A percentile compares a stretch with the other conserved stretches of the same genome.
Conservation (phyloP, 2,113 vertebrate genomes). For the Emydocephalus ijimae region DNA sequence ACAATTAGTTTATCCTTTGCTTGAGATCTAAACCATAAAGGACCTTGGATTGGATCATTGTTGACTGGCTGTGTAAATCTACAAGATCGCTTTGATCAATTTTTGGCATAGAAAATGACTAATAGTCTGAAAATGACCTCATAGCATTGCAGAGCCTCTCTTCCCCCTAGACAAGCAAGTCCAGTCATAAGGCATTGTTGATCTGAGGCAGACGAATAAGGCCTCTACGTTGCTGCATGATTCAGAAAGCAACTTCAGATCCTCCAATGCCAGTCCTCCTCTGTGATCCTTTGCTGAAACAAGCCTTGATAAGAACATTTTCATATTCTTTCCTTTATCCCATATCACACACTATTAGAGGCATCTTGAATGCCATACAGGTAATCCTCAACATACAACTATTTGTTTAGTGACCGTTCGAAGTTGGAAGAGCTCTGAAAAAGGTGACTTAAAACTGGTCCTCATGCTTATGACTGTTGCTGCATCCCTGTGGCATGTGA, state of each 20-base stretch:
- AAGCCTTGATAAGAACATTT: not conserved
- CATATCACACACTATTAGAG: not conserved
- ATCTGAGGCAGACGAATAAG: constrained; percentile 36
- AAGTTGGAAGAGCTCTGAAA: not conserved
- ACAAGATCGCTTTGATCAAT: constrained; percentile 46
- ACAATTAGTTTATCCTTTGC: constrained; percentile 54
- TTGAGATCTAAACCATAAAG: constrained; percentile 60
- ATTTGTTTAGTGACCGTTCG: not conserved
- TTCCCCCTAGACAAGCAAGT: constrained; percentile 17
- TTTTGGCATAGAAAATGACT: constrained; percentile 49
- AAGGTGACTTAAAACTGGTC: not conserved
- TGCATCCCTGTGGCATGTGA: not conserved
- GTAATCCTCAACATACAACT: not conserved
- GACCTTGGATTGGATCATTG: constrained; percentile 24
- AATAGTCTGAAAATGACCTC: constrained; percentile 49
- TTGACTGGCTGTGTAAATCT: constrained; percentile 44
- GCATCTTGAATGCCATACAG: not conserved
- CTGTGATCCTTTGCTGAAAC: not conserved
- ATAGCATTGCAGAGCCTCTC: constrained; percentile 40
- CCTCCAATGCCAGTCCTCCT: not conserved
- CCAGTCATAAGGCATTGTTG: constrained; percentile 25
- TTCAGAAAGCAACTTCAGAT: not conserved
- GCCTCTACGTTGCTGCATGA: not conserved
- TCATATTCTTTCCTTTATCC: not conserved
- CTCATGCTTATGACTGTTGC: not conserved